Conservation (phyloP, 2,797 vertebrate genomes). For the Pantherophis vulpinus region DNA sequence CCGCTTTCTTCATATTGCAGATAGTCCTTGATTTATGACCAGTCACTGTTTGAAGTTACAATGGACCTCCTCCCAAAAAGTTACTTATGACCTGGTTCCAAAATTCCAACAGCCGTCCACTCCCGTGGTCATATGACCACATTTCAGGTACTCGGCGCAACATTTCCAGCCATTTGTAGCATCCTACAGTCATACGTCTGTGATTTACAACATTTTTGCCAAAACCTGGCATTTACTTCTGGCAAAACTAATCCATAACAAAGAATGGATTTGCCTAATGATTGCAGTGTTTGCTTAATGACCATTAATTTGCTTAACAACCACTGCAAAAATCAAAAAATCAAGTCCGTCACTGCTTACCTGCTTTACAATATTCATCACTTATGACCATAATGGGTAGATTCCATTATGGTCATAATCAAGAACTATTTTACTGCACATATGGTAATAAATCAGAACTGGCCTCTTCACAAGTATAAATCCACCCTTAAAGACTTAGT, state of each 20-base stretch:
- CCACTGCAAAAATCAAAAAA: background rate
- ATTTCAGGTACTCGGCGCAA: background rate
- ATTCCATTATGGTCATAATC: background rate
- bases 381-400: background rate
- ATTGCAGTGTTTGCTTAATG: background rate
- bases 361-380: background rate
- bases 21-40: background rate
- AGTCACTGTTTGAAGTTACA: background rate
- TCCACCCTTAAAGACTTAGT: background rate
- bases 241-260: background rate
- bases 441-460: background rate
- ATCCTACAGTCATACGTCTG: background rate
- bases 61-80: background rate
- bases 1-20: background rate
- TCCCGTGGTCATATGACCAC: background rate
- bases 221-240: background rate
- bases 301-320: background rate
- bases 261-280: background rate
- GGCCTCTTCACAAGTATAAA: background rate
- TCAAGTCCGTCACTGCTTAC: background rate
- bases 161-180: background rate
- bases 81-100: background rate
- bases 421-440: background rate
- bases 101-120: background rate
- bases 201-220: background rate